Evolutionary conservation across 2,888 invertebrate genomes (phyloP), one percentile per base, ranked within the genome.

Genomic region (Minunthozetes semirufus): DNA sequence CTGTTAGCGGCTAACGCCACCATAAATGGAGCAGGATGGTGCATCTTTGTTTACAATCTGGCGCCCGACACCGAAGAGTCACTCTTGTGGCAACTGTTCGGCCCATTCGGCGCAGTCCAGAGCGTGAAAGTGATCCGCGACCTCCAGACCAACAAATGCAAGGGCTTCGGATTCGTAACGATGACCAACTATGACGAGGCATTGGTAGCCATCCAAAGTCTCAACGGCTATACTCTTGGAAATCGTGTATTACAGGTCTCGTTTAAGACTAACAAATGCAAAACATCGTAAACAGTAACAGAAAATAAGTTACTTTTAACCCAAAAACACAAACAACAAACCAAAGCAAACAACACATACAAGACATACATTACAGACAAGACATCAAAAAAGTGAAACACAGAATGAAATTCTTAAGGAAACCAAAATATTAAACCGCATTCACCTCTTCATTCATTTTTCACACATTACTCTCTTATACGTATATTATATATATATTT

Each of bases 171-270:
- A 80, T 96, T 96, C 85, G 95, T 97, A 80, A 95, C 95, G 79
- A 97, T 97, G 96, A 94, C 94, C 83, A 94, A 95, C 85, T 96
- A 97, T 83, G 95, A 96, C 82, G 96, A 97, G 85, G 94, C 96
- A 77, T 90, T 94, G 78, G 92, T 94, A 81, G 96, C 97, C 80
- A 96, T 96, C 82, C 93, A 94, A 85, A 93, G 93, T 79, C 87
- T 97, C 82, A 96, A 97, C 85, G 96, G 96, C 81, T 95, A 94
- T 86, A 92, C 93, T 81, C 87, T 97, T 82, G 94, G 93, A 82
- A 94, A 94, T 85, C 90, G 96, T 81, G 93, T 94, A 81, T 88
- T 96, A 83, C 96, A 96, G 87, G 95, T 97, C 86, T 94, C 94
- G 86, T 94, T 95, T 89, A 95, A 95, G 88, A 93, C 85, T 78